These are phyloP conservation scores for Aplysina aerophoba DNA, from an alignment of 37 sponge, comb jelly and placozoan genomes.

Conservation along the genomic window DNA sequence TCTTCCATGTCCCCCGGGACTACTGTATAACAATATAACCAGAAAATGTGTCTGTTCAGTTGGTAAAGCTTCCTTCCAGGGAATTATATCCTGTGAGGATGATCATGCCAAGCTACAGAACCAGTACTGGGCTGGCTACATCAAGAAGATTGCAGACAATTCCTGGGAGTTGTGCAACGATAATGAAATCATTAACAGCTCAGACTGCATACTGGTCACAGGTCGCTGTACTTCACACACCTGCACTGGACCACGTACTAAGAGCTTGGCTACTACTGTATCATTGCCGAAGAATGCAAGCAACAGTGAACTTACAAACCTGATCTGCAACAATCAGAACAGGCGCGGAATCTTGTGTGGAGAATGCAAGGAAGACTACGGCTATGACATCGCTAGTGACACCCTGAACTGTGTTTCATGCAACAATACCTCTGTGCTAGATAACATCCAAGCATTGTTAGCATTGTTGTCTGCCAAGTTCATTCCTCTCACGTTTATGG, in stretches of 20 bases:
- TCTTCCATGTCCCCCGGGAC: slow-evolving; percentile 19
- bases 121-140: slow-evolving; percentile 24
- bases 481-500: slow-evolving; percentile 1
- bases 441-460: neutral
- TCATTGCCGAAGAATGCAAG: neutral
- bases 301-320: neutral
- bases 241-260: neutral
- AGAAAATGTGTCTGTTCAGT: neutral
- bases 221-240: neutral
- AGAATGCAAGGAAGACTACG: slow-evolving; percentile 9
- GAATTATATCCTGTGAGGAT: neutral
- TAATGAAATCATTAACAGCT: neutral
- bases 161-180: neutral
- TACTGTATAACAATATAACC: neutral
- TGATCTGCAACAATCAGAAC: neutral
- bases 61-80: neutral
- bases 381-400: neutral
- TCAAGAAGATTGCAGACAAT: neutral
- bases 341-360: slow-evolving; percentile 3
- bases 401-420: slow-evolving; percentile 6
- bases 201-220: slow-evolving; percentile 14
- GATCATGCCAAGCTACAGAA: neutral
- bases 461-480: neutral
- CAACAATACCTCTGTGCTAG: neutral
- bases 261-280: neutral